Evolutionary conservation across 2,888 invertebrate species (phyloP).

Genomic region (Andrena marginata): DNA sequence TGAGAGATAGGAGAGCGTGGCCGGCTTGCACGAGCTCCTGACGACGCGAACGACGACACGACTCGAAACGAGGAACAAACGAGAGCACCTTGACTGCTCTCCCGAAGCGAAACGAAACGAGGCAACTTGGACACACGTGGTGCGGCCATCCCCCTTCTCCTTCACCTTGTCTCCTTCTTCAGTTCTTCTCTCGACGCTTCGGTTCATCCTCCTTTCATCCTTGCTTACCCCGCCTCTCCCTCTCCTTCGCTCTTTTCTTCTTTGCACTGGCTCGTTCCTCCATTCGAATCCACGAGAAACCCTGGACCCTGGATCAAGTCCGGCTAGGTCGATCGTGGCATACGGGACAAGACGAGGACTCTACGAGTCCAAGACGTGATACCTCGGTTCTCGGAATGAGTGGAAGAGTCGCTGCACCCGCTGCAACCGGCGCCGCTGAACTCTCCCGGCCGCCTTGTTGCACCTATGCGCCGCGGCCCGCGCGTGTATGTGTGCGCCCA

Average conservation of each 20-base stretch:
- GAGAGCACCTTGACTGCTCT: conserved; percentile 82
- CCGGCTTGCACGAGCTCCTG: conserved; percentile 75
- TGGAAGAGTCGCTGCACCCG: conserved; percentile 68
- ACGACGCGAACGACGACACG: conserved; percentile 76
- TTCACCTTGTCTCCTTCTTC: conserved; percentile 11
- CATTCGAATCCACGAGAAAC: conserved; percentile 61
- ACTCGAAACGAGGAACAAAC: conserved; percentile 84
- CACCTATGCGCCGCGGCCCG: conserved; percentile 7
- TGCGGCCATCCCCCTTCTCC: conserved; percentile 36
- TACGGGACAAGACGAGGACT: conserved; percentile 77
- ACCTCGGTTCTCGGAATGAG: conserved; percentile 76
- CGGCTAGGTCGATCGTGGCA: conserved; percentile 81
- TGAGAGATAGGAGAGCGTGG: conserved; percentile 76
- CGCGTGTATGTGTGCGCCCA: conserved; percentile 61
- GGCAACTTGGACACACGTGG: conserved; percentile 61
- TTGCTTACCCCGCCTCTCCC: conserved; percentile 6
- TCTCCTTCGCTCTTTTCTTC: not conserved
- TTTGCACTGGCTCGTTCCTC: conserved; percentile 12
- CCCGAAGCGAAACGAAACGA: conserved; percentile 69
- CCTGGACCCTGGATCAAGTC: conserved; percentile 55
- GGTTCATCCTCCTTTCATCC: conserved; percentile 30
- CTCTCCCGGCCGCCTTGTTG: conserved; percentile 49
- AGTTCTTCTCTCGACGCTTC: conserved; percentile 12
- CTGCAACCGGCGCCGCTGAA: conserved; percentile 57
- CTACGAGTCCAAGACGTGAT: conserved; percentile 73